phyloP scores from a whole-genome alignment of 2,797 vertebrate genomes.

The Amazonetta brasiliensis region DNA sequence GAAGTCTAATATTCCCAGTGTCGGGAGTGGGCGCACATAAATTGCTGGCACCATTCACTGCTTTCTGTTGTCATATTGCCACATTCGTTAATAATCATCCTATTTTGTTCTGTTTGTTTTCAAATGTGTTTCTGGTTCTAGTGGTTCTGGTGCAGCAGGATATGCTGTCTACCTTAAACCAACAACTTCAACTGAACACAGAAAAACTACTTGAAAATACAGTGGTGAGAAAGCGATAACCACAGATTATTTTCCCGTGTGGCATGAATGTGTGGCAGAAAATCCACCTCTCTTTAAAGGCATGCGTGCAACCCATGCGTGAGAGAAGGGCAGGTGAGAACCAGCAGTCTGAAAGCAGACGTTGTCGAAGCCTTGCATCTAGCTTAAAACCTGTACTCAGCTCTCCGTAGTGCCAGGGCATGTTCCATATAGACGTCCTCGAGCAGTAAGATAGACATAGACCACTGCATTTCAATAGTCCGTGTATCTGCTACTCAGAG shows the following conservation, averaged over 20 bases:
- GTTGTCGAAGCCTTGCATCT: not conserved
- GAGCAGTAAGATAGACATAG: constrained; percentile 44
- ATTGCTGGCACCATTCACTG: constrained; percentile 68
- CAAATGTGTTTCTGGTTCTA: constrained; percentile 47
- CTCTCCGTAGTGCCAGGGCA: constrained; percentile 7
- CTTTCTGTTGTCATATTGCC: constrained; percentile 61
- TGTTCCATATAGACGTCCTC: constrained; percentile 29
- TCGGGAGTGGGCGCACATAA: constrained; percentile 59
- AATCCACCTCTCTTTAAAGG: constrained; percentile 22
- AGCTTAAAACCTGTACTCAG: not conserved
- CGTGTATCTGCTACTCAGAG: not conserved
- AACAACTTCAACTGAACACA: constrained; percentile 57
- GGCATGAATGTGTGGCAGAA: not conserved
- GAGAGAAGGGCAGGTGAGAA: constrained; percentile 13
- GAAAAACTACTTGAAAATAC: constrained; percentile 64
- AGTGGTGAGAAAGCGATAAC: not conserved
- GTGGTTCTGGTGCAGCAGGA: constrained; percentile 23
- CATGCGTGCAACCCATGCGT: not conserved
- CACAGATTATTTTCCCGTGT: not conserved
- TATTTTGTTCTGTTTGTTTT: constrained; percentile 35
- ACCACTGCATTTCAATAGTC: constrained; percentile 46
- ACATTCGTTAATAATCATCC: constrained; percentile 47
- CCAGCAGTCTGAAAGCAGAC: not conserved
- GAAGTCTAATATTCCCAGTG: constrained; percentile 55
- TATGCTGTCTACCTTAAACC: constrained; percentile 11